phyloP scores from a whole-genome alignment of 2,113 vertebrate genomes.

The Catharus minimus region DNA sequence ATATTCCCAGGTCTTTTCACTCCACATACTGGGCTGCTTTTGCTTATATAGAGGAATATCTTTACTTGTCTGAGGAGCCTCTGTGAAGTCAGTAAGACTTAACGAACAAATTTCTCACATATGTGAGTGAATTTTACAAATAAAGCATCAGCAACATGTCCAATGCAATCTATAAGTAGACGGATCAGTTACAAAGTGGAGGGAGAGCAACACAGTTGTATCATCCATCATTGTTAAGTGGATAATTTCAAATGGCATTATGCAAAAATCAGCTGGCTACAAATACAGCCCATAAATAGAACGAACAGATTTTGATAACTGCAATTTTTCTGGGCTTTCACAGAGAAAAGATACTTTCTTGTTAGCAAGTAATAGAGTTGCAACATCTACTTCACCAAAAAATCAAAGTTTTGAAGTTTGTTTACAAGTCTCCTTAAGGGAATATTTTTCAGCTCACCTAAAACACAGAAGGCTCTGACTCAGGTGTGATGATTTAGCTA shows the following conservation, averaged over 20 bases:
- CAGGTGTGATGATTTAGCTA: neutral
- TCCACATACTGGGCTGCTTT: neutral
- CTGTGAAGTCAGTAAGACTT: neutral
- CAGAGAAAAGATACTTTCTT: neutral
- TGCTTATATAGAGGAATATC: neutral
- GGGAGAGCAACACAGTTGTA: neutral
- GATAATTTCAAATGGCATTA: conserved; percentile 49
- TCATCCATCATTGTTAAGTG: conserved; percentile 29
- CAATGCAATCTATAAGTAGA: conserved; percentile 25
- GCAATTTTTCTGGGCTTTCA: neutral
- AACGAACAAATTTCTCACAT: conserved; percentile 5
- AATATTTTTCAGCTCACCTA: neutral
- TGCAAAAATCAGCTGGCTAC: conserved; percentile 45
- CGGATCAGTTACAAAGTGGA: neutral
- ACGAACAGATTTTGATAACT: neutral
- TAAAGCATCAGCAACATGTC: conserved; percentile 32
- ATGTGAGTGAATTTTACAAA: conserved; percentile 31
- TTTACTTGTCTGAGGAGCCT: neutral
- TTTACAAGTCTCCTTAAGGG: neutral
- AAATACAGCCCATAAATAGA: conserved; percentile 15
- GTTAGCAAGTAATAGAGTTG: neutral
- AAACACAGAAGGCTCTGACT: neutral
- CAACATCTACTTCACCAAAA: neutral
- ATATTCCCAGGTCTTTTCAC: neutral
- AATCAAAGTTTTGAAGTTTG: neutral